phyloP scores from a whole-genome alignment of 2,888 invertebrate species.

The Cheilosia scutellata region DNA sequence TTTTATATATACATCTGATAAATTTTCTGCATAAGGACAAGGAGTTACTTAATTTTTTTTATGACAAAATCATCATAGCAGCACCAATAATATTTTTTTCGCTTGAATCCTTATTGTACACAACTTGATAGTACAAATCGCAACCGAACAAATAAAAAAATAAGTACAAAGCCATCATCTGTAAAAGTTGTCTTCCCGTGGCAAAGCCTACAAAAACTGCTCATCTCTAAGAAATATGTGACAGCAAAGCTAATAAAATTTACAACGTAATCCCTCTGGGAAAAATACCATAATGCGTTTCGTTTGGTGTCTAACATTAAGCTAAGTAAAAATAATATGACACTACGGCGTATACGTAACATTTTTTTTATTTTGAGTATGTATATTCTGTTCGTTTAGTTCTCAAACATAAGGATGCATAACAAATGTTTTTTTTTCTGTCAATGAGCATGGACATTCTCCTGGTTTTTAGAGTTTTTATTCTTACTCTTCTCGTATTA shows the following conservation, averaged over 20 bases:
- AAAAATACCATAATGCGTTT: neutral
- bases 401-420: neutral
- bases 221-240: neutral
- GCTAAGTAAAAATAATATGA: neutral
- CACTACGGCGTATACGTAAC: neutral
- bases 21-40: no score
- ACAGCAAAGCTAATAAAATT: neutral
- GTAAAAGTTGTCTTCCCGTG: neutral
- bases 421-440: neutral
- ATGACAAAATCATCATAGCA: neutral
- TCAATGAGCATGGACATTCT: no score
- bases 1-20: no score
- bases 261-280: neutral
- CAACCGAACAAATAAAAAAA: neutral
- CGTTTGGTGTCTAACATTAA: neutral
- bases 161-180: neutral
- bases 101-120: neutral
- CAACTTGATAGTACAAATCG: neutral
- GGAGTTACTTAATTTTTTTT: neutral
- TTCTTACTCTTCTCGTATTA: no score
- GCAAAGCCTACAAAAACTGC: neutral
- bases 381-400: neutral
- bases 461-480: no score
- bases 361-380: neutral
- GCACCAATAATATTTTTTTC: neutral